Conservation (phyloP, 2,888 invertebrate genomes). For the Lutraria lutraria region DNA sequence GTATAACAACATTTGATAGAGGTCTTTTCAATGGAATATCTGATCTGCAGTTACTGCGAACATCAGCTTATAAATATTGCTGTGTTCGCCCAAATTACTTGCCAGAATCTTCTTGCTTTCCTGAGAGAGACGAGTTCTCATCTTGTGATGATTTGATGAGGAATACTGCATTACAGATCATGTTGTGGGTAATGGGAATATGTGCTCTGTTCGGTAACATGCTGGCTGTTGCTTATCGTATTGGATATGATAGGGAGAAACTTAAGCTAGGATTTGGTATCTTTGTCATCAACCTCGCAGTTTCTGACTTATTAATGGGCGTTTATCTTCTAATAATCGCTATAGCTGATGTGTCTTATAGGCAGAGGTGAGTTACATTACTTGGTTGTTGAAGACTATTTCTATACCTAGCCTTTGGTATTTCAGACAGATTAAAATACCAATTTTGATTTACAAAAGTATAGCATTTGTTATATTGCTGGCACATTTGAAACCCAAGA, state of each 20-base stretch:
- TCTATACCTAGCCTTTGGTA: too few relatives aligned
- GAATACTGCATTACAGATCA: constrained; percentile 59
- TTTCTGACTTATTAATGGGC: constrained; percentile 76
- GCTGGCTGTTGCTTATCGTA: constrained; percentile 61
- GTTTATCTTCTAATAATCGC: constrained; percentile 72
- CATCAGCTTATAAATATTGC: constrained; percentile 61
- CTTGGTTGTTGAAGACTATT: not conserved
- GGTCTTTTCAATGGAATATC: constrained; percentile 56
- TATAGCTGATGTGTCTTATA: constrained; percentile 67
- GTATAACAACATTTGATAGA: constrained; percentile 53
- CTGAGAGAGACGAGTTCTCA: constrained; percentile 72
- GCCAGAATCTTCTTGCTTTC: constrained; percentile 55
- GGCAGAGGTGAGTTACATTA: constrained; percentile 17
- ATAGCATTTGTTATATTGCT: too few relatives aligned
- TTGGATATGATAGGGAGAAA: constrained; percentile 71
- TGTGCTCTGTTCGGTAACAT: constrained; percentile 67
- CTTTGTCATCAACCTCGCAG: constrained; percentile 69
- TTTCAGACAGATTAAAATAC: too few relatives aligned
- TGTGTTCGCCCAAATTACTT: constrained; percentile 61
- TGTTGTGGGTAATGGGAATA: constrained; percentile 71
- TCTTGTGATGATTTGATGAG: constrained; percentile 75
- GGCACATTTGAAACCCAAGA: too few relatives aligned
- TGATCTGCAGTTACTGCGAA: constrained; percentile 32
- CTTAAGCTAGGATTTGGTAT: constrained; percentile 60
- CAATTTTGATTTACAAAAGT: too few relatives aligned